A percentile compares a stretch with the other conserved stretches of the same genome.
Evolutionary conservation across 92 coral and sea anemone species (phyloP).

Genomic region (Paragorgia papillata): DNA sequence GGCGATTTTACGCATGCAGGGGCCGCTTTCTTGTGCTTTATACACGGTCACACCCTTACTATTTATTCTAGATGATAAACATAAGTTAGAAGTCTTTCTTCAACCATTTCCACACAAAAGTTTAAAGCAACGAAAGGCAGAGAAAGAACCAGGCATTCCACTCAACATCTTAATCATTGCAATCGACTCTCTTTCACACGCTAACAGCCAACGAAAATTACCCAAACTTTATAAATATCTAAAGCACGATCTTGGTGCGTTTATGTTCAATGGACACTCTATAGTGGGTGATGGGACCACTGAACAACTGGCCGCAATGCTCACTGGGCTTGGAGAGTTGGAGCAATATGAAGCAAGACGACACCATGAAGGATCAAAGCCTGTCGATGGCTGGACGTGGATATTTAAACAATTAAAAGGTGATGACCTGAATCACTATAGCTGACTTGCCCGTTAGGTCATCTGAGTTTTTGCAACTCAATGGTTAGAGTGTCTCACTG

Average conservation of each 20-base stretch:
- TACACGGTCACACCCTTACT: too few relatives aligned
- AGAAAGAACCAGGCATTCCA: conserved; percentile 61
- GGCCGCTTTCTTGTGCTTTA: too few relatives aligned
- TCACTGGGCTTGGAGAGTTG: conserved; percentile 76
- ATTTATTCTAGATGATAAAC: conserved; percentile 56
- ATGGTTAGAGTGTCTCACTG: too few relatives aligned
- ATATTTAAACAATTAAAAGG: conserved; percentile 68
- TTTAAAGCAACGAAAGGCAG: neutral
- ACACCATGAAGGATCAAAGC: conserved; percentile 40
- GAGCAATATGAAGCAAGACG: conserved; percentile 80
- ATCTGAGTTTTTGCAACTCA: too few relatives aligned
- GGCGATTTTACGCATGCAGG: too few relatives aligned
- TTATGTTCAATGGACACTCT: conserved; percentile 75
- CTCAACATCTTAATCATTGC: conserved; percentile 75
- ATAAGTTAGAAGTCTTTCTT: conserved; percentile 68
- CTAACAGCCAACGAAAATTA: conserved; percentile 53
- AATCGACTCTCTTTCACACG: conserved; percentile 68
- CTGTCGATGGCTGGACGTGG: conserved; percentile 89
- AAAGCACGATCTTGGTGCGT: conserved; percentile 62
- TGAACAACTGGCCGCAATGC: conserved; percentile 75
- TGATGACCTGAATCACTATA: neutral
- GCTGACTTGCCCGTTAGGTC: too few relatives aligned
- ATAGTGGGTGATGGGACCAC: conserved; percentile 89
- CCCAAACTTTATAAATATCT: conserved; percentile 64
- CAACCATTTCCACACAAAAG: conserved; percentile 50